Base-by-base conservation (phyloP, 2,797 vertebrate genomes). In the Scolopax bukidnonensis region DNA sequence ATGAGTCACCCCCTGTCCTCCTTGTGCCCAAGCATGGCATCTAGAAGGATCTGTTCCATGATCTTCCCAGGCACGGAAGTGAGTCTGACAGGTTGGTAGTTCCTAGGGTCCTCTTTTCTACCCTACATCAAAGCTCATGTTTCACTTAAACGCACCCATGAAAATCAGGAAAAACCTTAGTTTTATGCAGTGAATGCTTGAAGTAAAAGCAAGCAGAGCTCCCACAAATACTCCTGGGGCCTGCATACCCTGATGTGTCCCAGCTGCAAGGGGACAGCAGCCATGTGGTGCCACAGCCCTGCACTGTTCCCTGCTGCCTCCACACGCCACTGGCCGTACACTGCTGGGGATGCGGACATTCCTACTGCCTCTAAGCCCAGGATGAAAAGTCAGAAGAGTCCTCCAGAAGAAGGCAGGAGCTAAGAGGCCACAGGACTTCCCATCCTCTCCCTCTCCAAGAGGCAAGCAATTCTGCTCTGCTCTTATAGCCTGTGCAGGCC, bases 271-370 rank as follows among this genome's bases (percentile, higher is more conserved):
- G 41, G 53, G 53, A 32, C 53, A 59, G 67, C 27, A 87, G 60
- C 41, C n/a, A 33, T 4, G 21, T 0, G 0, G 71, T 57, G 38
- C 67, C 10, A 4, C 59, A 80, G 68, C 13, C 12, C 75, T 0
- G 1, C 51, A 33, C 60, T 74, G 23, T 1, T 59, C 45, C 38
- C 14, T 4, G 1, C 23, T 57, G 64, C n/a, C 40, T 38, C 27
- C 40, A 33, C 59, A 43, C 0, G 4, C 45, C 5, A 3, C 76
- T 3, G 1, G 24, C 33, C 0, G 0, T 6, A 5, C 19, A 32
- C 41, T 1, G 2, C 60, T 41, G 20, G 14, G 65, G 4, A 69
- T 6, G 2, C 1, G 33, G 40, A 27, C 36, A 36, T 43, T 40
- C 47, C 50, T 9, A 36, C 8, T 2, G 2, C 32, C 43, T 47